Conservation (phyloP, 64 coral and sea anemone genomes). For the Orbicella faveolata region DNA sequence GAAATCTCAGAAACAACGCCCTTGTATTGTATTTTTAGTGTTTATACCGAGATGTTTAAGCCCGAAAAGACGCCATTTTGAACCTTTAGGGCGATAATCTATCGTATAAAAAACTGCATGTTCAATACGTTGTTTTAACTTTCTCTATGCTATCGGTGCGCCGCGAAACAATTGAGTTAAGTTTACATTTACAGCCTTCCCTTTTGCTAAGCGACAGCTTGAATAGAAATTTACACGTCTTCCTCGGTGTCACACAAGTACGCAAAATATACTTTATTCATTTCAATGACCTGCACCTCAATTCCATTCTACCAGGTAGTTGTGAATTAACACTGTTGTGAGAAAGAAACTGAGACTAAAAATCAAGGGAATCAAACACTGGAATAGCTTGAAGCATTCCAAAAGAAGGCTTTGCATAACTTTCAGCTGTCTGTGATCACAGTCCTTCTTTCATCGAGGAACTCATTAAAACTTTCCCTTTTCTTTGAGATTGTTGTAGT, state of each 20-base stretch:
- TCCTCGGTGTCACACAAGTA: neutral
- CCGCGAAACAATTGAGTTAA: neutral
- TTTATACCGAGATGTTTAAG: no score
- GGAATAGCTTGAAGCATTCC: constrained; percentile 12
- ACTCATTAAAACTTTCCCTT: constrained; percentile 18
- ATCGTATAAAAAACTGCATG: no score
- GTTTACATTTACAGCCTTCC: neutral
- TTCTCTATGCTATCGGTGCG: no score
- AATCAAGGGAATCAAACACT: neutral
- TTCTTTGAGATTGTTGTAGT: neutral
- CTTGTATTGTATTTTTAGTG: no score
- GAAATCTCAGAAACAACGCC: no score
- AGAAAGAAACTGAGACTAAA: neutral
- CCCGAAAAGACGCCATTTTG: no score
- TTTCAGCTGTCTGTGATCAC: constrained; percentile 7
- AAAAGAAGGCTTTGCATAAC: constrained; percentile 18
- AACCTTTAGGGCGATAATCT: no score
- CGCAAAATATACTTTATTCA: neutral
- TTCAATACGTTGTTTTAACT: no score
- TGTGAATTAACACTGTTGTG: neutral
- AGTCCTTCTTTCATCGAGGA: neutral
- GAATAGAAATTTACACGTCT: constrained; percentile 5
- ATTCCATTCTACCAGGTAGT: neutral
- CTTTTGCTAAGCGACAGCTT: neutral
- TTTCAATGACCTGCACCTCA: neutral